Evolutionary conservation across 2,888 invertebrate species (phyloP).

Genomic region (Sialis lutaria): DNA sequence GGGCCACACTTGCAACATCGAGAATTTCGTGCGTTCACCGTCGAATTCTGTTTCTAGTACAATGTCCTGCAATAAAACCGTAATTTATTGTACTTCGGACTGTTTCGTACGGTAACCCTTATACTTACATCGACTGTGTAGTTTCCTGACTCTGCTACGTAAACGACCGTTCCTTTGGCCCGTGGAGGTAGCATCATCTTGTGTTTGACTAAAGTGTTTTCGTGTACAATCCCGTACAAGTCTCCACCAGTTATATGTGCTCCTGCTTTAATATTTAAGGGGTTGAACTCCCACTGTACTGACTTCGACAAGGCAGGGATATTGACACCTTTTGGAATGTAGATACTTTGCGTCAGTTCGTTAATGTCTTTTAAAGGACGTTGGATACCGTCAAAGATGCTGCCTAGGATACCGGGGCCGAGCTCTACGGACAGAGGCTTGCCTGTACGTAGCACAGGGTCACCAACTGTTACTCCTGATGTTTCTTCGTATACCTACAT

Average conservation of each 20-base stretch:
- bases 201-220: conserved; percentile 96
- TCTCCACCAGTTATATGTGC: conserved; percentile 98
- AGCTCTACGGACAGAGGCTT: conserved; percentile 98
- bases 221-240: conserved; percentile 87
- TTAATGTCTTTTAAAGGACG: conserved; percentile 94
- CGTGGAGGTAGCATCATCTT: conserved; percentile 88
- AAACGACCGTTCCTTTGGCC: conserved; percentile 91
- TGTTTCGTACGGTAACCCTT: neutral
- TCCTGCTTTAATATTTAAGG: conserved; percentile 73
- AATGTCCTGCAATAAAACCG: conserved; percentile 47
- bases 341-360: conserved; percentile 87
- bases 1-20: conserved; percentile 99
- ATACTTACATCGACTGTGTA: conserved; percentile 78
- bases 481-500: conserved; percentile 77
- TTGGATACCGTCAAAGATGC: conserved; percentile 99
- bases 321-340: conserved; percentile 98
- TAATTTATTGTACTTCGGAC: neutral
- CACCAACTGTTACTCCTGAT: conserved; percentile 98
- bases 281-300: conserved; percentile 82
- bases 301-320: conserved; percentile 75
- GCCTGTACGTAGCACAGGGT: conserved; percentile 95
- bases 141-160: conserved; percentile 82
- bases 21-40: conserved; percentile 78
- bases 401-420: conserved; percentile 97
- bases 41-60: conserved; percentile 98